A percentile compares a stretch with the other conserved stretches of the same genome.
phyloP scores from a whole-genome alignment of 1,140 invertebrate genomes.

The Patella vulgata region DNA sequence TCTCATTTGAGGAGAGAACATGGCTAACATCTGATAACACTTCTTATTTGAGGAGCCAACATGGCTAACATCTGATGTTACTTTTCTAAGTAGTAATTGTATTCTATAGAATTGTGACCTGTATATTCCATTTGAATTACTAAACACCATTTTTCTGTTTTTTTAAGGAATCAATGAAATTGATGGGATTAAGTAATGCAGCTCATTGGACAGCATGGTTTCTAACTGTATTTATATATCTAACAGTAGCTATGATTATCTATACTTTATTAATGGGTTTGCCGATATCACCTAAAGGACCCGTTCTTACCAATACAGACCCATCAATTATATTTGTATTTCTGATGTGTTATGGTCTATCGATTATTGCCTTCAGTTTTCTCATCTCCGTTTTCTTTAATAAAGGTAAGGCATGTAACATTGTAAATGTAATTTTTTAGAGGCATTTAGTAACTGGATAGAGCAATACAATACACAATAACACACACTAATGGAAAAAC shows the following conservation, averaged over 20 bases:
- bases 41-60: too few species aligned
- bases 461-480: too few species aligned
- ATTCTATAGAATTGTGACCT: too few species aligned
- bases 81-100: too few species aligned
- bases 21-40: too few species aligned
- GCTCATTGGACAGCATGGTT: constrained; percentile 88
- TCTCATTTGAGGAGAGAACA: too few species aligned
- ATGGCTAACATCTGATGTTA: too few species aligned
- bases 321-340: constrained; percentile 69
- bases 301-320: constrained; percentile 68
- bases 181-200: constrained; percentile 86
- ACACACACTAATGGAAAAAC: too few species aligned
- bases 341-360: constrained; percentile 68
- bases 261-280: constrained; percentile 68
- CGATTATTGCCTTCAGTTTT: constrained; percentile 71
- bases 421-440: too few species aligned
- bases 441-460: too few species aligned
- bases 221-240: constrained; percentile 77
- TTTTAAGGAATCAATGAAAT: constrained; percentile 83
- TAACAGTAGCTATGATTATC: constrained; percentile 72
- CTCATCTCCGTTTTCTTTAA: constrained; percentile 70
- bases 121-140: too few species aligned
- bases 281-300: constrained; percentile 25
- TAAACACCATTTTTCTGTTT: not conserved
- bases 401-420: constrained; percentile 76